Percentiles rank a stretch among this genome's conserved stretches.
Evolutionary conservation across 2,888 invertebrate species (phyloP).

Genomic region (Gymnocheta viridis): DNA sequence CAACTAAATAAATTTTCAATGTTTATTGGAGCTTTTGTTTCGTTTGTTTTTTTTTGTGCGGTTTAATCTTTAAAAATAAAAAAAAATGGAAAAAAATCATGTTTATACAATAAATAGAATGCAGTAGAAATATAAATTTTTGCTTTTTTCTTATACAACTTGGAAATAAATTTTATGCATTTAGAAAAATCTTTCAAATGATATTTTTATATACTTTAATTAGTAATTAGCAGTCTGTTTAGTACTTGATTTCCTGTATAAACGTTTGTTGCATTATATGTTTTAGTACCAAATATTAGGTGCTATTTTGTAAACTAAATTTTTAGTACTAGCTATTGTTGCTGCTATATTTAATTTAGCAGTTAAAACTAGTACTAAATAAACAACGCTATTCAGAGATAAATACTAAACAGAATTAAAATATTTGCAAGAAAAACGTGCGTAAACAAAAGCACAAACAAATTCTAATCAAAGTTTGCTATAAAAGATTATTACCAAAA

Average conservation of each 20-base stretch:
- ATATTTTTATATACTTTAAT: not conserved
- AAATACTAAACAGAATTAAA: too few relatives aligned
- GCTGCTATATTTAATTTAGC: too few relatives aligned
- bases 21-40: conserved; percentile 30
- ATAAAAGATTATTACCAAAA: too few relatives aligned
- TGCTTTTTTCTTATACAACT: not conserved
- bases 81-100: not conserved
- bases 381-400: too few relatives aligned
- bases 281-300: too few relatives aligned
- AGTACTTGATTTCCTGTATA: not conserved
- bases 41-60: not conserved
- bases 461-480: too few relatives aligned
- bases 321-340: too few relatives aligned
- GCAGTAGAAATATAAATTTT: not conserved
- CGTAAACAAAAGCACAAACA: too few relatives aligned
- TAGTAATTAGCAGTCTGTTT: not conserved
- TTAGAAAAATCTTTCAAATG: not conserved
- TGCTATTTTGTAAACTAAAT: too few relatives aligned
- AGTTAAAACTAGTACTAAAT: too few relatives aligned
- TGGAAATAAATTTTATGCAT: not conserved
- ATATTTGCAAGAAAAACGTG: too few relatives aligned
- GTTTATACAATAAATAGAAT: conserved; percentile 18
- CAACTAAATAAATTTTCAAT: conserved; percentile 50
- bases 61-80: conserved; percentile 21
- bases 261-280: not conserved